Base-by-base conservation (phyloP, 1,140 invertebrate species). In the Drosophila nannoptera region DNA sequence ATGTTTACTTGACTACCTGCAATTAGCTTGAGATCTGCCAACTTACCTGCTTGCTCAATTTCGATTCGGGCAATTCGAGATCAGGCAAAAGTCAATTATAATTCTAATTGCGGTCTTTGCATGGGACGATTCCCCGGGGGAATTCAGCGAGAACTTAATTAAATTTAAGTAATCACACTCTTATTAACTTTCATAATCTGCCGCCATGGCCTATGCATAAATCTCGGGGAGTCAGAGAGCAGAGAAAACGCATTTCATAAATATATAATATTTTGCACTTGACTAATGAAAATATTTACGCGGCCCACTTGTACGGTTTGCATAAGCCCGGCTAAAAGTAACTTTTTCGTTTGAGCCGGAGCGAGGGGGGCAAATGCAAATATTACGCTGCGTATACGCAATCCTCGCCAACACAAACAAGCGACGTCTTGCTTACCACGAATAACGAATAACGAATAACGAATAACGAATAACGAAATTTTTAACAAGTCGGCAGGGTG, bases 151-250 rank as follows among this genome's bases (percentile, higher is more conserved):
- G 81, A 82, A 72, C 64, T 84, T 76, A 83, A 78, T 83, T 84
- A 84, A 84, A 84, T 56, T 62, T 63, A 42, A 73, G 55, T 75
- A 84, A 84, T 76, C 76, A 63, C 72, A 73, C 62, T 78, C 84
- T 75, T 83, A 73, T 84, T 84, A 84, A 82, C 84, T 84, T 84
- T 73, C 46, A 49, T 84, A 83, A 84, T 83, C 80, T 83, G 62
- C 43, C 46, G 48, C 56, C 60, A 61, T 42, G 64, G 72, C 71
- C 71, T 65, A 78, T 82, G 78, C 69, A 83, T 83, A 84, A 78
- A 83, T 83, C 84, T 78, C 46, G 56, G 55, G 65, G 63, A 59
- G 63, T 48, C 56, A 56, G 63, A 22, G 43, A 35, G 42, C 43
- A 38, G 69, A 63, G 12, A 36, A 63, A 66, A 55, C 56, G 61